Conservation (phyloP, 2,113 vertebrate genomes). For the Planiliza haematocheilus region DNA sequence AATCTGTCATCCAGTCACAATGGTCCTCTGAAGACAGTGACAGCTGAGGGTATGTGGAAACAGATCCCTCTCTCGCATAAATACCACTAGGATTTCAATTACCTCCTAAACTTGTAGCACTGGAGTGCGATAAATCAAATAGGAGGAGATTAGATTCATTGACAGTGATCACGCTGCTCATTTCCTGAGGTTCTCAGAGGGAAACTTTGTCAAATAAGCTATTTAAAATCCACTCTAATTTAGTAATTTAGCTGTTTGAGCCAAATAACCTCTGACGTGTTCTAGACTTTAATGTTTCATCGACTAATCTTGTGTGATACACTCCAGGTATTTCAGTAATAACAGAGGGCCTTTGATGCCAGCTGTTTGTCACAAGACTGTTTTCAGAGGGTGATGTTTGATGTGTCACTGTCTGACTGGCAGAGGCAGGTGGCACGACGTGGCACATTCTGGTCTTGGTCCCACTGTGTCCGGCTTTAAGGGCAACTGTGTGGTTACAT, state of each 20-base stretch:
- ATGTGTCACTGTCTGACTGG: slow-evolving; percentile 65
- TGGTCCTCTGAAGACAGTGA: slow-evolving; percentile 69
- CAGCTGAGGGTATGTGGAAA: slow-evolving; percentile 80
- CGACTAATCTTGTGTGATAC: slow-evolving; percentile 39
- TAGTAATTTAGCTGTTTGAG: slow-evolving; percentile 48
- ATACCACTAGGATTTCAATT: slow-evolving; percentile 76
- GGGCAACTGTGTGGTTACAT: slow-evolving; percentile 61
- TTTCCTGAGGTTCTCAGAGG: slow-evolving; percentile 61
- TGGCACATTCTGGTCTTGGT: slow-evolving; percentile 44
- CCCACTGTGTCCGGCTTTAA: slow-evolving; percentile 54
- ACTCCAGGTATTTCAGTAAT: slow-evolving; percentile 51
- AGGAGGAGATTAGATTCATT: slow-evolving; percentile 59
- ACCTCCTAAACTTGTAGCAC: slow-evolving; percentile 62
- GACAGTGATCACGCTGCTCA: slow-evolving; percentile 42
- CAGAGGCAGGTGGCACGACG: slow-evolving; percentile 67
- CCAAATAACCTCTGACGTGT: slow-evolving; percentile 44
- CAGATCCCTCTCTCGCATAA: slow-evolving; percentile 67
- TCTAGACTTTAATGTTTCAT: slow-evolving; percentile 37
- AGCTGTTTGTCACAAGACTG: slow-evolving; percentile 41
- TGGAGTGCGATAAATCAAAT: slow-evolving; percentile 68
- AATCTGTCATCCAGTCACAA: slow-evolving; percentile 79
- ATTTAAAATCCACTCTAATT: slow-evolving; percentile 52
- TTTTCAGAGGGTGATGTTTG: slow-evolving; percentile 46
- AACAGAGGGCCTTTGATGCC: slow-evolving; percentile 26
- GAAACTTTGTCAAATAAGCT: slow-evolving; percentile 53